Percentiles rank a stretch among this genome's conserved stretches.
phyloP scores from a whole-genome alignment of 2,113 vertebrate species.

The Pseudorectes ferrugineus region DNA sequence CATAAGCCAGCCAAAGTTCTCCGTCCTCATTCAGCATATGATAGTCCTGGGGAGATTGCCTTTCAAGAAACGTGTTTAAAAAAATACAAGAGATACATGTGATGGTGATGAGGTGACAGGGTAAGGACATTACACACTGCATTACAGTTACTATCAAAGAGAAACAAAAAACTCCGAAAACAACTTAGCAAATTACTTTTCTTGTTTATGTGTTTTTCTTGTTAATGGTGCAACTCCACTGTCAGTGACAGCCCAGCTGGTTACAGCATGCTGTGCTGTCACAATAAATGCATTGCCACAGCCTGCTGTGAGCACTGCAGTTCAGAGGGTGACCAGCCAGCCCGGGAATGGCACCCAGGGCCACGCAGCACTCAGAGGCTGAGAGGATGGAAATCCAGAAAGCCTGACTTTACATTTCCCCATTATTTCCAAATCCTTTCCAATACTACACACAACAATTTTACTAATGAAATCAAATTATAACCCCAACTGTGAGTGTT shows the following conservation, averaged over 20 bases:
- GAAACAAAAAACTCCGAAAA: background rate
- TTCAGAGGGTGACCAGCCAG: background rate
- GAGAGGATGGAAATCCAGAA: background rate
- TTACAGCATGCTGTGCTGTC: background rate
- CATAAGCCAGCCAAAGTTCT: conserved; percentile 99
- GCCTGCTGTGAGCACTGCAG: background rate
- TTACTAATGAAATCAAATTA: background rate
- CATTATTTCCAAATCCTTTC: background rate
- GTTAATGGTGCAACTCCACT: background rate
- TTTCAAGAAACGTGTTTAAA: conserved; percentile 80
- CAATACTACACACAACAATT: background rate
- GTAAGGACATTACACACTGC: conserved; percentile 19
- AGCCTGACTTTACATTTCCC: background rate
- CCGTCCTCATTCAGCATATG: conserved; percentile 97
- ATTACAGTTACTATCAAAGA: background rate
- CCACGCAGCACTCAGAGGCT: background rate
- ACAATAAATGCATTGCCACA: background rate
- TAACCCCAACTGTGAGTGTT: background rate
- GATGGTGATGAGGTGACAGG: conserved; percentile 50
- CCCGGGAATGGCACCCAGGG: background rate
- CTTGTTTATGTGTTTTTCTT: background rate
- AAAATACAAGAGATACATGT: conserved; percentile 73
- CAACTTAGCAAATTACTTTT: background rate
- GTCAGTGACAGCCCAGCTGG: background rate
- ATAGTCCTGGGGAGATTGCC: conserved; percentile 88